Conservation (phyloP, 2,113 vertebrate species). For the Mobula birostris region DNA sequence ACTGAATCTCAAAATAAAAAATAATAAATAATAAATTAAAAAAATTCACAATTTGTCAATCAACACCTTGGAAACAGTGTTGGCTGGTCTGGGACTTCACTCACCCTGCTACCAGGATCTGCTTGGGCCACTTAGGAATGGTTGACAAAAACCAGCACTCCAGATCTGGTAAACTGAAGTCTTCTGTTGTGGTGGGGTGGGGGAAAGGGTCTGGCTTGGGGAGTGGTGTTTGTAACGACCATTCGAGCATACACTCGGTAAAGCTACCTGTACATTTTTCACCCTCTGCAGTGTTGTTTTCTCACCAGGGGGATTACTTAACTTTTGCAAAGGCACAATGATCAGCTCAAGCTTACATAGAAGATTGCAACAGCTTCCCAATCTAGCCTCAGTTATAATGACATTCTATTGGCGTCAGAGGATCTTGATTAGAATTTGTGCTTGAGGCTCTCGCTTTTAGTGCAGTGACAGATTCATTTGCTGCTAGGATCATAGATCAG, state of each 20-base stretch:
- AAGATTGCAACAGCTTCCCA: background rate
- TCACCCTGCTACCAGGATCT: no score
- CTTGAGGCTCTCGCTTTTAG: background rate
- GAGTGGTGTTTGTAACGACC: no score
- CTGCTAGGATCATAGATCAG: background rate
- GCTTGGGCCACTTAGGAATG: no score
- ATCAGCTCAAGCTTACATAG: background rate
- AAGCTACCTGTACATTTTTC: background rate
- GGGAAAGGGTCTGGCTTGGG: no score
- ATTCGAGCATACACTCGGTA: background rate
- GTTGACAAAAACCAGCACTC: no score
- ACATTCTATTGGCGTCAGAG: background rate
- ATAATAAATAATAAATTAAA: no score
- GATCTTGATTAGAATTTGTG: background rate
- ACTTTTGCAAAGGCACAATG: background rate
- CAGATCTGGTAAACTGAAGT: no score
- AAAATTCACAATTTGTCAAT: background rate
- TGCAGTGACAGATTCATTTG: background rate
- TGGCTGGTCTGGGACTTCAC: no score
- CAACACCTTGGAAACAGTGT: background rate
- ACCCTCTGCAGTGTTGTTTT: background rate
- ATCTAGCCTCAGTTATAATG: background rate
- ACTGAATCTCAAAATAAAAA: no score
- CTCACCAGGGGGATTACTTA: background rate
- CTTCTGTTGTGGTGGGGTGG: no score